Evolutionary conservation across 2,797 vertebrate genomes (phyloP).

Genomic region (Otolemur crassicaudatus): DNA sequence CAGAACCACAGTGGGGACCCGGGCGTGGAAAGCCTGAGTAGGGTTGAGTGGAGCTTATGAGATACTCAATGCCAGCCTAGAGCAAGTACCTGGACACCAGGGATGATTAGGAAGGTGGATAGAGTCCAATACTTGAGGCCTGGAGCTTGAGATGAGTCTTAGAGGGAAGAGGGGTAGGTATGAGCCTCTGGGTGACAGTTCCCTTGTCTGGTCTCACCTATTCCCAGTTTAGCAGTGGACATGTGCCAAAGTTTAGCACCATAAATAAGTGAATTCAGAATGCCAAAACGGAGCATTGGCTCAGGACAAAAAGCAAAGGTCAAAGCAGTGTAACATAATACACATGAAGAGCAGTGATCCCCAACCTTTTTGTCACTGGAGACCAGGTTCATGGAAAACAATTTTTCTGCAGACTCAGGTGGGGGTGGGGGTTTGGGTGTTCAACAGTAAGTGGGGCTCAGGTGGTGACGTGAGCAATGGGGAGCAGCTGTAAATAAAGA

Average conservation of each 20-base stretch:
- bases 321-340: neutral
- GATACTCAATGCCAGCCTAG: neutral
- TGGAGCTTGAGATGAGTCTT: too few relatives aligned
- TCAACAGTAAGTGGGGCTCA: too few relatives aligned
- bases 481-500: too few relatives aligned
- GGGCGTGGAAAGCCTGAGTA: neutral
- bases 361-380: too few relatives aligned
- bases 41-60: accelerated
- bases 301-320: neutral
- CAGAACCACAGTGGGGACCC: neutral
- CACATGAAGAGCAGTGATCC: too few relatives aligned
- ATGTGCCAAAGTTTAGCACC: neutral
- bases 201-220: neutral
- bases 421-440: too few relatives aligned
- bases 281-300: neutral
- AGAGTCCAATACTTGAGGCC: accelerated
- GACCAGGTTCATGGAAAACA: too few relatives aligned
- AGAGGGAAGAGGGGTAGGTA: neutral
- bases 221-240: neutral
- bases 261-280: neutral
- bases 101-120: too few relatives aligned
- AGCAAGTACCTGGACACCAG: neutral
- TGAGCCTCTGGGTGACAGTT: neutral
- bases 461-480: too few relatives aligned
- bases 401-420: too few relatives aligned